These are phyloP conservation scores for Hirtodrosophila duncani DNA, from an alignment of 2,888 invertebrate species.

Conservation along the genomic window DNA sequence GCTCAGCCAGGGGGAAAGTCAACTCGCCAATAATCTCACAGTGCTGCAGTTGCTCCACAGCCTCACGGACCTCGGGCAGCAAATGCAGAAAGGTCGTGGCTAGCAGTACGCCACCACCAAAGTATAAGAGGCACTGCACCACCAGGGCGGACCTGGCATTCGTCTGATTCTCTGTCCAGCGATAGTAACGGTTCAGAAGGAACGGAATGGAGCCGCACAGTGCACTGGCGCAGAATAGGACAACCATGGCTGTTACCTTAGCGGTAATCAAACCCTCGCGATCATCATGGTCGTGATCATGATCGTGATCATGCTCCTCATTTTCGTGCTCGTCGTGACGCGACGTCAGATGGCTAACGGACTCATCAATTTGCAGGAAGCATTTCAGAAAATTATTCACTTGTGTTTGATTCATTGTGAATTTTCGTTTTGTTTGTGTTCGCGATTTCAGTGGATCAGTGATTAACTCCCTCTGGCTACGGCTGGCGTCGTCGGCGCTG, in stretches of 20 bases:
- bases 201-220: conserved; percentile 87
- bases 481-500: neutral
- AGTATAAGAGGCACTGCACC: conserved; percentile 84
- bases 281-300: conserved; percentile 43
- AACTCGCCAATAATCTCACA: conserved; percentile 79
- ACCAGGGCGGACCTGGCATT: conserved; percentile 77
- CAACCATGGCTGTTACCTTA: conserved; percentile 88
- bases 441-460: conserved; percentile 24
- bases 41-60: conserved; percentile 81
- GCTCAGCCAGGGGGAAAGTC: conserved; percentile 83
- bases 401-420: conserved; percentile 63
- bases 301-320: conserved; percentile 17
- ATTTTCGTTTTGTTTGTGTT: conserved; percentile 15
- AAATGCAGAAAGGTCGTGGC: conserved; percentile 90
- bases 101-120: conserved; percentile 90
- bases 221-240: conserved; percentile 88
- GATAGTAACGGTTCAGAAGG: conserved; percentile 83
- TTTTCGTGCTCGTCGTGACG: conserved; percentile 27
- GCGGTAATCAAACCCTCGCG: conserved; percentile 80
- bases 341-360: conserved; percentile 39
- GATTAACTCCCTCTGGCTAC: conserved; percentile 5
- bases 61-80: conserved; percentile 87
- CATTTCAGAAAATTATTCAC: conserved; percentile 63
- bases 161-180: conserved; percentile 80
- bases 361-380: conserved; percentile 68